Percentiles rank a stretch among this genome's conserved stretches.
Conservation (phyloP, 2,797 vertebrate species). For the Garrulus glandarius region DNA sequence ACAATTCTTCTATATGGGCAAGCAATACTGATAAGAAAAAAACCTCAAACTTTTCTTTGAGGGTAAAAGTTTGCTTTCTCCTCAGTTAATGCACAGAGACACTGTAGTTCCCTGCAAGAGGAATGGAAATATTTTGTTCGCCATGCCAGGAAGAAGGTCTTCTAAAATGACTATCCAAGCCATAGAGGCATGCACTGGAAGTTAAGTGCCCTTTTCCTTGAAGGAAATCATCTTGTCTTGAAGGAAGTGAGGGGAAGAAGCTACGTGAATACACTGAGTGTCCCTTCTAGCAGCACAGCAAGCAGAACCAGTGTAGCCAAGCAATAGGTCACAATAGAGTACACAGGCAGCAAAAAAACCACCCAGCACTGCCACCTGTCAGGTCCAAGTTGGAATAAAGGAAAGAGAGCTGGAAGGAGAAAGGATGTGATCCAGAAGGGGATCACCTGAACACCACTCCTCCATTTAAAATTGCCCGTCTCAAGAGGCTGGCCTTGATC, state of each 20-base stretch:
- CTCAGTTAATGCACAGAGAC: background rate
- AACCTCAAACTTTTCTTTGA: background rate
- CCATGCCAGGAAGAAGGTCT: background rate
- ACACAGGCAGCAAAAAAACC: background rate
- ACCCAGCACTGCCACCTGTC: background rate
- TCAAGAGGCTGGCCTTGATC: background rate
- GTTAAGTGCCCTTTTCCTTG: background rate
- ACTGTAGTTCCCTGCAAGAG: background rate
- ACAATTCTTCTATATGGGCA: background rate
- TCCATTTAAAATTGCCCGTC: background rate
- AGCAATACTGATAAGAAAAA: background rate
- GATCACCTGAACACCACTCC: background rate
- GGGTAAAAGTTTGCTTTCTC: background rate
- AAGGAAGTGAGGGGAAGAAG: background rate
- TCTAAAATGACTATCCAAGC: background rate
- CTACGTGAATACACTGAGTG: fast-evolving
- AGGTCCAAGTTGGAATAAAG: background rate
- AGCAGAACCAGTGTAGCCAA: background rate
- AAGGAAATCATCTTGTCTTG: background rate
- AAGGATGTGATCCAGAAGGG: background rate
- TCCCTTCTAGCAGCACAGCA: fast-evolving
- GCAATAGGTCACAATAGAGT: background rate
- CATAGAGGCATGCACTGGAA: background rate
- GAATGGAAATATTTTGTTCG: background rate
- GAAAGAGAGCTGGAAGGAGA: background rate